Evolutionary conservation across 1,140 invertebrate genomes (phyloP).

Genomic region (Drosophila paulistorum): DNA sequence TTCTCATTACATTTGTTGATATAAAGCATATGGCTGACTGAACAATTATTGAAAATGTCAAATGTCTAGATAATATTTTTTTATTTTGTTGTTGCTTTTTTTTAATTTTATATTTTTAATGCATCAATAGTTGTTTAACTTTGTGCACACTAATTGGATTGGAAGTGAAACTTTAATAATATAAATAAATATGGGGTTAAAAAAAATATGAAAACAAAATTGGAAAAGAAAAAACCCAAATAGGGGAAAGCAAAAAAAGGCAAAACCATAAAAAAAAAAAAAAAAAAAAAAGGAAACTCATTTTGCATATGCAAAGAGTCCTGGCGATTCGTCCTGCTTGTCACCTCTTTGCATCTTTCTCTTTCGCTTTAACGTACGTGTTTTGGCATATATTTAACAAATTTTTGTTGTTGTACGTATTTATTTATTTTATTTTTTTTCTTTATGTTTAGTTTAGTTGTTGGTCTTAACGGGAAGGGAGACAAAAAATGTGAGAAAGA

Average conservation of each 20-base stretch:
- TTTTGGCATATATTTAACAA: conserved; percentile 19
- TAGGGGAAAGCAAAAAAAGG: not conserved
- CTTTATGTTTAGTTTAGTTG: not conserved
- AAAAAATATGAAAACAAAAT: not conserved
- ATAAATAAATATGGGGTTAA: not conserved
- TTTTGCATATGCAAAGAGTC: conserved; percentile 14
- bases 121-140: not conserved
- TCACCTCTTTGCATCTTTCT: conserved; percentile 5
- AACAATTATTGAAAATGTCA: conserved; percentile 1
- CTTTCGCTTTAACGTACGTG: conserved; percentile 14
- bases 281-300: conserved; percentile 5
- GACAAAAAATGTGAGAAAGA: not conserved
- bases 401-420: conserved; percentile 6
- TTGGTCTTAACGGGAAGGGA: conserved; percentile 5
- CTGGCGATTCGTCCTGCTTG: conserved; percentile 4
- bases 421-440: conserved; percentile 15
- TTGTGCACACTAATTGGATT: conserved; percentile 10
- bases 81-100: not conserved
- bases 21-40: not conserved
- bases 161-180: conserved; percentile 2
- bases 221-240: not conserved
- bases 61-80: conserved; percentile 1
- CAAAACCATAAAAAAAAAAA: not conserved
- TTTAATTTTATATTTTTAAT: not conserved
- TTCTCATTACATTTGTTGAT: too few relatives aligned